phyloP scores from a whole-genome alignment of 2,113 vertebrate species.

The Vidua chalybeata region DNA sequence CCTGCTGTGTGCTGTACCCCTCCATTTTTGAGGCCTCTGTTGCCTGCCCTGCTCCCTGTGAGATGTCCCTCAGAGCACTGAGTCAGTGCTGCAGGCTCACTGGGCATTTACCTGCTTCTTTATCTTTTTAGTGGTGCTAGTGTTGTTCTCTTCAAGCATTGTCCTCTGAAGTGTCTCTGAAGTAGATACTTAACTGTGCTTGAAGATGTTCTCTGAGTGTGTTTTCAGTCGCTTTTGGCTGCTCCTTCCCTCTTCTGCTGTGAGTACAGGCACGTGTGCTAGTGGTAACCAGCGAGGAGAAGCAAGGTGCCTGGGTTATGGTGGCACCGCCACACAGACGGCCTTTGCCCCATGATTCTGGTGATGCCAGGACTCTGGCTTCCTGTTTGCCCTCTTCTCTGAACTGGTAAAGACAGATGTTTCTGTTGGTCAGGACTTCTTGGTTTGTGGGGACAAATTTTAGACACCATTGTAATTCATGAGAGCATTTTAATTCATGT shows the following conservation, averaged over 20 bases:
- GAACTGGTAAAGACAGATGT: neutral
- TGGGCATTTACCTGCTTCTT: neutral
- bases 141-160: neutral
- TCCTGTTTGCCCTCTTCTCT: neutral
- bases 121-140: neutral
- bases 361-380: neutral
- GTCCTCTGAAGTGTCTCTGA: neutral
- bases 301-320: neutral
- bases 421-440: neutral
- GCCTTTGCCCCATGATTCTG: neutral
- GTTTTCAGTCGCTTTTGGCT: neutral
- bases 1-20: rapidly evolving
- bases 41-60: neutral
- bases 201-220: neutral
- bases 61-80: neutral
- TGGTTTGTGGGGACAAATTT: neutral
- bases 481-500: neutral
- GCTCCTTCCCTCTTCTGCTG: neutral
- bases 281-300: rapidly evolving
- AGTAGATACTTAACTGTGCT: neutral
- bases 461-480: neutral
- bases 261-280: neutral
- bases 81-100: neutral
- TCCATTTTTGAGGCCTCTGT: neutral
- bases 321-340: neutral